Percentiles rank a stretch among this genome's conserved stretches.
phyloP scores from a whole-genome alignment of 2,113 vertebrate genomes.

The Phalacrocorax aristotelis region DNA sequence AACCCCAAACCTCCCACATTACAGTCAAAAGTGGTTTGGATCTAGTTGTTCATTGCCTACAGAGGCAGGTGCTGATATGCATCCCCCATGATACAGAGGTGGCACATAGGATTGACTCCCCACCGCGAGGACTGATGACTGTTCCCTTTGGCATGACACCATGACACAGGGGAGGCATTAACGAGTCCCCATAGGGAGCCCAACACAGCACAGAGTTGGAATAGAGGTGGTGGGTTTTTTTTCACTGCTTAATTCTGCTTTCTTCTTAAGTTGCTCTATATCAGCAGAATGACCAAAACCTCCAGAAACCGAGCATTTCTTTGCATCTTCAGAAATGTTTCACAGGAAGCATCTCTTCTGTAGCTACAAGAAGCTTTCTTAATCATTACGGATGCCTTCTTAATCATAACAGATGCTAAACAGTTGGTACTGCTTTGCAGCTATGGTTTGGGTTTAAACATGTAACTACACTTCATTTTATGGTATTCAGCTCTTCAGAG shows the following conservation, averaged over 20 bases:
- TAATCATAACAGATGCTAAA: background rate
- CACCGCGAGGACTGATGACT: background rate
- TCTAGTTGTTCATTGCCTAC: background rate
- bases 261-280: background rate
- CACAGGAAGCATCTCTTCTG: background rate
- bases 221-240: background rate
- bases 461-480: background rate
- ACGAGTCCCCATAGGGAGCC: fast-evolving
- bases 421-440: background rate
- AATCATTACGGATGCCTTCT: too few species aligned
- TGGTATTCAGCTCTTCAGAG: background rate
- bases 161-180: background rate
- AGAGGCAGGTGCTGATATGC: too few species aligned
- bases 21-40: background rate
- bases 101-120: background rate
- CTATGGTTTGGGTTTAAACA: background rate
- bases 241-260: background rate
- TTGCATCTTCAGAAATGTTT: background rate
- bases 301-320: background rate
- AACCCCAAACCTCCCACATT: background rate
- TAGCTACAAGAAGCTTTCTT: background rate
- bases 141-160: background rate
- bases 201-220: background rate
- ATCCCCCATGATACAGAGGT: fast-evolving
- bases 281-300: background rate